Percentiles rank a stretch among this genome's conserved stretches.
phyloP scores from a whole-genome alignment of 2,113 vertebrate species.

The Neofelis nebulosa region DNA sequence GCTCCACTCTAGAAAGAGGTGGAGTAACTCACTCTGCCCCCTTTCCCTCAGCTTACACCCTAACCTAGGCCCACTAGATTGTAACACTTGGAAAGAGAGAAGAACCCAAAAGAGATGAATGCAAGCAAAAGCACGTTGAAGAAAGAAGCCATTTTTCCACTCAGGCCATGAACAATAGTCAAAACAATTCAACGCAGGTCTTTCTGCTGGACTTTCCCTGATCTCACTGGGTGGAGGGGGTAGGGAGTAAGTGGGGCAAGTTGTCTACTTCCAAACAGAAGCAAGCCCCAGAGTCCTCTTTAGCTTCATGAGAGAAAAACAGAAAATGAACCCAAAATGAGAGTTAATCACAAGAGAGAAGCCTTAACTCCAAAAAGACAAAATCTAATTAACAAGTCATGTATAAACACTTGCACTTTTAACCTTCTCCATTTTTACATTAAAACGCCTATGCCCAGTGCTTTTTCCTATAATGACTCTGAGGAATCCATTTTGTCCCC shows the following conservation, averaged over 20 bases:
- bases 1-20: background rate
- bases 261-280: background rate
- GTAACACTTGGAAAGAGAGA: background rate
- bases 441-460: background rate
- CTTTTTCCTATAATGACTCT: background rate
- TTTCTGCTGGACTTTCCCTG: background rate
- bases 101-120: background rate
- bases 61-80: background rate
- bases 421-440: background rate
- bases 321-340: background rate
- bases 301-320: background rate
- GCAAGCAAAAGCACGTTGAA: background rate
- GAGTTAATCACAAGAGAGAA: background rate
- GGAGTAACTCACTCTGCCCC: background rate
- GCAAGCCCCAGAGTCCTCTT: background rate
- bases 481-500: background rate
- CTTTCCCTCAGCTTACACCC: background rate
- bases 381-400: background rate
- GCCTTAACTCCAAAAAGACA: background rate
- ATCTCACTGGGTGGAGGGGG: rapidly evolving
- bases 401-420: background rate
- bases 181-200: background rate
- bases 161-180: background rate
- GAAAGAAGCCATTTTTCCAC: background rate
- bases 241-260: rapidly evolving